A percentile compares a stretch with the other conserved stretches of the same genome.
Evolutionary conservation across 2,888 invertebrate genomes (phyloP).

Genomic region (Cheilosia grossa): DNA sequence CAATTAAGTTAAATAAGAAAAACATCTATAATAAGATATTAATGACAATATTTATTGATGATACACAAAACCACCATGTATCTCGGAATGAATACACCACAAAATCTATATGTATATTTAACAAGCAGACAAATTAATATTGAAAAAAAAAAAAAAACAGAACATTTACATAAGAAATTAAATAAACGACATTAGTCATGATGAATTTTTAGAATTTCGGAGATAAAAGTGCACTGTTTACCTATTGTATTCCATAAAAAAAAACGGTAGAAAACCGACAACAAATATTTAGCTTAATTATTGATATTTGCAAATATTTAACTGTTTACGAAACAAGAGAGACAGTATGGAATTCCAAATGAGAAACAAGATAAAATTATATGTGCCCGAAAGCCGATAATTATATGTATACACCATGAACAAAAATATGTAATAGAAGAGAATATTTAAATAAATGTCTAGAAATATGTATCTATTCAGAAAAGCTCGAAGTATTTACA

Average conservation of each 20-base stretch:
- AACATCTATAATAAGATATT: conserved; percentile 40
- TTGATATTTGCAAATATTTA: conserved; percentile 68
- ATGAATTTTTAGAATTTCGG: conserved; percentile 49
- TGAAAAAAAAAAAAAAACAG: not conserved
- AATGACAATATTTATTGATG: conserved; percentile 71
- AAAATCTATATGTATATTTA: conserved; percentile 38
- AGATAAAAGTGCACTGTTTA: conserved; percentile 63
- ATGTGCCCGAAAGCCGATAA: conserved; percentile 46
- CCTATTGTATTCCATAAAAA: conserved; percentile 44
- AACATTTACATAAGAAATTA: conserved; percentile 23
- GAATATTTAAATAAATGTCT: conserved; percentile 75
- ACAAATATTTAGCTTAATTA: conserved; percentile 67
- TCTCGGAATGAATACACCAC: conserved; percentile 62
- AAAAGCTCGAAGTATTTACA: not conserved
- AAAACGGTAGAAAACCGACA: conserved; percentile 9
- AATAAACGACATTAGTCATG: conserved; percentile 49
- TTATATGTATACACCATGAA: conserved; percentile 67
- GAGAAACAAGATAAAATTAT: conserved; percentile 50
- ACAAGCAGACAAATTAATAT: conserved; percentile 5
- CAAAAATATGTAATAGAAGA: conserved; percentile 69
- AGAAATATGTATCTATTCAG: conserved; percentile 73
- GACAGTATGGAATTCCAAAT: conserved; percentile 46
- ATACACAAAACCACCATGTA: conserved; percentile 62
- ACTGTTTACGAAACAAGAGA: conserved; percentile 53
- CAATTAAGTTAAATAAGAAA: conserved; percentile 41